Evolutionary conservation across 2,888 invertebrate species (phyloP).

Genomic region (Eudasyphora cyanicolor): DNA sequence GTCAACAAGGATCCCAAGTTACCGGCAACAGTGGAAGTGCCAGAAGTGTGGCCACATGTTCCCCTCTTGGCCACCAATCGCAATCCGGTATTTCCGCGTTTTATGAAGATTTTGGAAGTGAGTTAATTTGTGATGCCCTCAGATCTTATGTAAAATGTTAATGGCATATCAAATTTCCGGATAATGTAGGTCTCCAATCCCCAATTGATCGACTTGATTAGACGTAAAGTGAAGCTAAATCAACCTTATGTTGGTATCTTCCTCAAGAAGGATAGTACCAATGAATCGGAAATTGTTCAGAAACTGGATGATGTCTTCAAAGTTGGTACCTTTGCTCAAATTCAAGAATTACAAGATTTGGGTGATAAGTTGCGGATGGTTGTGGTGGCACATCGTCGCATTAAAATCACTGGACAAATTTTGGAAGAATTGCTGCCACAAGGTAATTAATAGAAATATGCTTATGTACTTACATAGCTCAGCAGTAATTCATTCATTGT

Average conservation of each 20-base stretch:
- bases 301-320: slow-evolving; percentile 92
- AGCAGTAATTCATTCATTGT: slow-evolving; percentile 8
- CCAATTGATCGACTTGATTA: slow-evolving; percentile 91
- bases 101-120: slow-evolving; percentile 98
- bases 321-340: slow-evolving; percentile 98
- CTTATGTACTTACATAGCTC: neutral
- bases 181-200: slow-evolving; percentile 89
- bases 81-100: slow-evolving; percentile 98
- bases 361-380: slow-evolving; percentile 94
- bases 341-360: slow-evolving; percentile 97
- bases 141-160: too few species aligned
- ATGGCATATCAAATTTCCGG: slow-evolving; percentile 30
- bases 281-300: slow-evolving; percentile 91
- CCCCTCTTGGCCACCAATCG: slow-evolving; percentile 96
- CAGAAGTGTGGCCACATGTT: slow-evolving; percentile 97
- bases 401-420: slow-evolving; percentile 89
- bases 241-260: slow-evolving; percentile 99
- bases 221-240: slow-evolving; percentile 95
- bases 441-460: slow-evolving; percentile 36
- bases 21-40: slow-evolving; percentile 94
- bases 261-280: slow-evolving; percentile 93
- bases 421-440: slow-evolving; percentile 85
- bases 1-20: slow-evolving; percentile 78
- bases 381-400: slow-evolving; percentile 95
- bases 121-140: slow-evolving; percentile 10